phyloP scores from a whole-genome alignment of 2,113 vertebrate genomes.

The Heterotis niloticus region DNA sequence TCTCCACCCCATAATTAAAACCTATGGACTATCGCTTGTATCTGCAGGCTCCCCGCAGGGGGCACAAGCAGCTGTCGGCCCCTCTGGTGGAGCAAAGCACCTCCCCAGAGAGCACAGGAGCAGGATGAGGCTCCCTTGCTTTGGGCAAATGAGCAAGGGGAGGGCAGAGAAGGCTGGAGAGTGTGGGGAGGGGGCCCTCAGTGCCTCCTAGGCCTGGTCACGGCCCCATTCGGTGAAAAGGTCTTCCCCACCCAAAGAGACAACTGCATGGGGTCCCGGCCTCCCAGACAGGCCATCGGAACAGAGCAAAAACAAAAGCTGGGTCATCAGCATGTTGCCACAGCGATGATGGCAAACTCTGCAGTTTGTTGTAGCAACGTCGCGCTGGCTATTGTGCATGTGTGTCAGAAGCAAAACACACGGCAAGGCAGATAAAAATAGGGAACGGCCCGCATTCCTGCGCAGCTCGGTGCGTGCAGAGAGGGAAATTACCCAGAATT shows the following conservation, averaged over 20 bases:
- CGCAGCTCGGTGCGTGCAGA: neutral
- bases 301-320: conserved; percentile 10
- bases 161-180: neutral
- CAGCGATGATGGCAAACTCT: conserved; percentile 17
- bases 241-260: neutral
- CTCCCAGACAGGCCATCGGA: conserved; percentile 5
- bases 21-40: neutral
- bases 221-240: conserved; percentile 15
- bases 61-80: neutral
- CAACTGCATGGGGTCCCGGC: conserved; percentile 10
- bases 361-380: conserved; percentile 38
- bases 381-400: neutral
- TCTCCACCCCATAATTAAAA: neutral
- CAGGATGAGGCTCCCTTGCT: no score
- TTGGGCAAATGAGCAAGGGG: neutral
- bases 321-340: neutral
- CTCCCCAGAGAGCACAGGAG: neutral
- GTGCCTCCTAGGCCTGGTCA: conserved; percentile 22
- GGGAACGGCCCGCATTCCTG: conserved; percentile 13
- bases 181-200: neutral
- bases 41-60: neutral
- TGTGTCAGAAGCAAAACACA: conserved; percentile 16
- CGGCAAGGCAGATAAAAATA: no score
- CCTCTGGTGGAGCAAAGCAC: neutral
- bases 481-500: no score